phyloP scores from a whole-genome alignment of 2,113 vertebrate species.

The Cercopithecus mona region DNA sequence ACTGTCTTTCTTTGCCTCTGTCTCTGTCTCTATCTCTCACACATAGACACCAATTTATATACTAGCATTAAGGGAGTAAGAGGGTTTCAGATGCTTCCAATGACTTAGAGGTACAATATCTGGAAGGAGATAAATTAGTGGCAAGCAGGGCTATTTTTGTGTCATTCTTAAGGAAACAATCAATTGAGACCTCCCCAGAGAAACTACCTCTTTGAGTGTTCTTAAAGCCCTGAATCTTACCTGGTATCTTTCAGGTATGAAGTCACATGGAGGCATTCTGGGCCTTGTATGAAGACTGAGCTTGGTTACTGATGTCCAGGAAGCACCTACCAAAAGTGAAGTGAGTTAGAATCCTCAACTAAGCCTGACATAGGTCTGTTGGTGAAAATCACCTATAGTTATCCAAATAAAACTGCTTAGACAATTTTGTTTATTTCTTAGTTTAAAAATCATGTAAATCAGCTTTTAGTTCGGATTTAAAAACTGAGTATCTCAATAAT shows the following conservation, averaged over 20 bases:
- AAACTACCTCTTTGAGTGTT: not conserved
- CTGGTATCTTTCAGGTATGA: slow-evolving; percentile 89
- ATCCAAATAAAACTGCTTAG: not conserved
- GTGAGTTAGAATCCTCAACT: slow-evolving; percentile 17
- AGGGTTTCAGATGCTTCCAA: not conserved
- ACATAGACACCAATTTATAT: not conserved
- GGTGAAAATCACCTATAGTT: not conserved
- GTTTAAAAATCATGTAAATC: not conserved
- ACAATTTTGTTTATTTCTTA: not conserved
- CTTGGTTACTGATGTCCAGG: slow-evolving; percentile 82
- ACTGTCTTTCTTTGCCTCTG: not conserved
- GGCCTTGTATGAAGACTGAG: slow-evolving; percentile 63
- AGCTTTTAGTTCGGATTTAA: slow-evolving; percentile 9
- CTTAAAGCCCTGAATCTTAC: slow-evolving; percentile 79
- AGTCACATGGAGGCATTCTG: slow-evolving; percentile 92
- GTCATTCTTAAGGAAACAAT: not conserved
- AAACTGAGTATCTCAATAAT: not conserved
- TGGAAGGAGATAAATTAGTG: not conserved
- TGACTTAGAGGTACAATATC: not conserved
- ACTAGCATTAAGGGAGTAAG: not conserved
- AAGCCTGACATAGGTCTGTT: not conserved
- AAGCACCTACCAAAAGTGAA: slow-evolving; percentile 77
- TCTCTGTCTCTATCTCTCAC: not conserved
- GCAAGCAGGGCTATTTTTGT: not conserved
- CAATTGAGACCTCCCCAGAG: not conserved